Evolutionary conservation across 2,113 vertebrate species (phyloP), one percentile per base, ranked within the genome.

Genomic region (Colius striatus): DNA sequence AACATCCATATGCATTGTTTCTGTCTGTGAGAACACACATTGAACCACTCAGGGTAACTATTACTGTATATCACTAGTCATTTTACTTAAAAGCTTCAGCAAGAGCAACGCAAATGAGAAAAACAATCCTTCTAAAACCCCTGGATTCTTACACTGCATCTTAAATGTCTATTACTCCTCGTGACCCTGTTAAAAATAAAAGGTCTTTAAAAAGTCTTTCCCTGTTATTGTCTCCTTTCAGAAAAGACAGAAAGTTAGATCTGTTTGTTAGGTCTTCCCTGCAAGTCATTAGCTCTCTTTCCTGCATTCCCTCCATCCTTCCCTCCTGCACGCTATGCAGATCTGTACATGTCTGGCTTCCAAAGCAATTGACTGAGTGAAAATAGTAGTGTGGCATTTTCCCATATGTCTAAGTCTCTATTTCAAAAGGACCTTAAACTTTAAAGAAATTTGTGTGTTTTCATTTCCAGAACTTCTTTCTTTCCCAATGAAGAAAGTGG

Each of bases 351-450:
- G 4, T 58, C 50, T 88, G 85, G n/a, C 72, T 91, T 92, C n/a
- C 72, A 86, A n/a, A 92, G 30, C 8, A 58, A 87, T 15, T 41
- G 45, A 34, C 6, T 48, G 55, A 85, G 70, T 76, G 43, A 87
- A 94, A 89, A 91, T 41, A 84, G 86, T 45, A 92, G 27, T 10
- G 20, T 68, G 73, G 55, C 51, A 94, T 94, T 92, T 94, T 50
- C 60, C 71, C 84, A 82, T 82, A 87, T 84, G 89, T 2, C 41
- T 45, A 57, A 53, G 27, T 41, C 43, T 38, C 80, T 45, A 20
- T 78, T 78, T 75, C 66, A 70, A 92, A 84, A 81, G 32, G 3
- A 78, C 73, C 9, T 45, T 65, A 79, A 68, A 61, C n/a, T 87
- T 70, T 82, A 74, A 84, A 79, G 79, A 9, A 75, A 63, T 67